Conservation (phyloP, 2,888 invertebrate species). For the Pseudeuparius sepicola region DNA sequence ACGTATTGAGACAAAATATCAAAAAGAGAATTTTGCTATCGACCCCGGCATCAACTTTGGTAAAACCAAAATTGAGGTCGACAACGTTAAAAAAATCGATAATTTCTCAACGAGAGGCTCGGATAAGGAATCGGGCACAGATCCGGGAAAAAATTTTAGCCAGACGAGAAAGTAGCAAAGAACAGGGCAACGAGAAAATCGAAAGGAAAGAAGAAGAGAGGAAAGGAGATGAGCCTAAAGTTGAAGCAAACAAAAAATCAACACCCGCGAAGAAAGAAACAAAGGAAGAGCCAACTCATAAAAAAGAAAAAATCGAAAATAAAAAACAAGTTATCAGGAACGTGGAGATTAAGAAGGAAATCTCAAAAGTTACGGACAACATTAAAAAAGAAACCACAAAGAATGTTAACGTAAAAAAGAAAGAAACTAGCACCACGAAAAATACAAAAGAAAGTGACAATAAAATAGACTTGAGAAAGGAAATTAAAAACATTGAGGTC, state of each 20-base stretch:
- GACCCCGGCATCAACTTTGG: conserved; percentile 21
- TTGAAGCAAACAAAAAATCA: conserved; percentile 14
- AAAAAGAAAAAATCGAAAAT: conserved; percentile 16
- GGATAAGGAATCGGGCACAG: conserved; percentile 6
- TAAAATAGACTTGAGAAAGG: neutral
- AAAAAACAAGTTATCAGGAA: no score
- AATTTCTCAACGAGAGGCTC: conserved; percentile 23
- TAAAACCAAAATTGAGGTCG: conserved; percentile 28
- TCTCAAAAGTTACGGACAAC: conserved; percentile 8
- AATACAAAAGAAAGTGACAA: neutral
- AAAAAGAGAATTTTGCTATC: conserved; percentile 28
- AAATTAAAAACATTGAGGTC: conserved; percentile 3
- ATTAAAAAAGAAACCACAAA: conserved; percentile 5
- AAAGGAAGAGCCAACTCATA: conserved; percentile 22
- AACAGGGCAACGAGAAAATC: neutral
- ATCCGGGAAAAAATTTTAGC: no score
- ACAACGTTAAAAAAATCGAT: conserved; percentile 29
- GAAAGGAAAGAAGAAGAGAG: neutral
- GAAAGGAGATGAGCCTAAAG: conserved; percentile 8
- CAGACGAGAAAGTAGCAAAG: neutral
- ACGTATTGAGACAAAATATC: conserved; percentile 27
- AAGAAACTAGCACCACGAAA: no score
- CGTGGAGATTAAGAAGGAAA: no score
- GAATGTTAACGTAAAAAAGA: neutral
- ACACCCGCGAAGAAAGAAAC: conserved; percentile 18